Evolutionary conservation across 2,113 vertebrate genomes (phyloP).

Genomic region (Eurystomus gularis): DNA sequence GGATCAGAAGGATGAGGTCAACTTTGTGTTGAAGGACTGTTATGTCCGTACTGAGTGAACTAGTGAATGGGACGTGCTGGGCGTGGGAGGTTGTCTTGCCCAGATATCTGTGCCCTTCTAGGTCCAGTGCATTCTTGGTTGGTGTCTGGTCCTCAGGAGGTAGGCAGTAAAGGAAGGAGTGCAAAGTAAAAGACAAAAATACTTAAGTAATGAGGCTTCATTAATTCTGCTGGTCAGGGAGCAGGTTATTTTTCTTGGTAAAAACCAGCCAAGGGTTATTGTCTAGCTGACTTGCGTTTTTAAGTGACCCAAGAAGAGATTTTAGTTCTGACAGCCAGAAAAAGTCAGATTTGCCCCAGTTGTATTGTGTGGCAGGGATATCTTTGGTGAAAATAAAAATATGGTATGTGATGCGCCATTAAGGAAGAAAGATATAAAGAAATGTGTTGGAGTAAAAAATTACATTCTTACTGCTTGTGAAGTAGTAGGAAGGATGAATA

Average conservation of each 20-base stretch:
- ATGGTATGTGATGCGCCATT: background rate
- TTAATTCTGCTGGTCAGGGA: background rate
- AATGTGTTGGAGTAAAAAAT: background rate
- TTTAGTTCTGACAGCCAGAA: background rate
- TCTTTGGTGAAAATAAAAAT: background rate
- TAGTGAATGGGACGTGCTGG: background rate
- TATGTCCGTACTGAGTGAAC: background rate
- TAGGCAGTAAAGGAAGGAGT: background rate
- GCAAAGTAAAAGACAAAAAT: background rate
- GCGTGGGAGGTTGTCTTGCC: background rate
- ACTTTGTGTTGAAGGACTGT: background rate
- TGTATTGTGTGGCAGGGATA: fast-evolving
- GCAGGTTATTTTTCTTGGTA: background rate
- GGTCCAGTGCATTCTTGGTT: background rate
- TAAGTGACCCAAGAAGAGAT: background rate
- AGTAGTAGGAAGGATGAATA: background rate
- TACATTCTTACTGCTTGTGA: background rate
- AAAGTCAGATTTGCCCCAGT: background rate
- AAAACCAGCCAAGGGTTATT: background rate
- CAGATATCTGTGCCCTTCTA: background rate
- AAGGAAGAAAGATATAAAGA: background rate
- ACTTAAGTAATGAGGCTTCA: background rate
- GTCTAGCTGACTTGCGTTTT: background rate
- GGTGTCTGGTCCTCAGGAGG: background rate
- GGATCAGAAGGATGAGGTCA: background rate